Base-by-base conservation (phyloP, 2,797 vertebrate species). In the Glossophaga mutica region DNA sequence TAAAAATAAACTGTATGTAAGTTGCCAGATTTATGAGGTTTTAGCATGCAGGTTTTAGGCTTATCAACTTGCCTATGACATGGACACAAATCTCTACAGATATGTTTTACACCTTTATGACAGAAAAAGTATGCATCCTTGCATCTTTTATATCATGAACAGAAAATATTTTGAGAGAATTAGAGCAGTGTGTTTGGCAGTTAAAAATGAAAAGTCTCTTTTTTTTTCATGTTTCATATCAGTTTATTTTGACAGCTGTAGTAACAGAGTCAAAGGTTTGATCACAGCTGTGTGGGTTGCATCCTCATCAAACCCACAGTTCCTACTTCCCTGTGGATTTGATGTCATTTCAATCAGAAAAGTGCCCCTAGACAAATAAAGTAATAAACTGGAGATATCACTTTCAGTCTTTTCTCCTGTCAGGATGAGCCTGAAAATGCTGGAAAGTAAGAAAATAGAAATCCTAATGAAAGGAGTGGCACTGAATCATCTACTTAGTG, bases 331-430 rank as follows among this genome's bases (percentile, higher is more conserved):
- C 98, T 79, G 95, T 83, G 96, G 98, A 98, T 97, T 98, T 97
- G 93, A 29, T 98, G 98, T 97, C 98, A 98, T 97, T 98, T 98
- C 98, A 97, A 96, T 98, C 94, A 98, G 96, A 98, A 98, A 97
- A 98, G 65, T 94, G 97, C 97, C 98, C 97, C 96, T 68, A 98
- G 98, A 98, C 52, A 98, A 98, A 98, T 85, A 71, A 95, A 97
- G 48, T 96, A 98, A 97, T 98, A 98, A 98, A 98, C 96, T 97
- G 90, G 83, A 96, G 82, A 96, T 97, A 97, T 87, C 0, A 96
- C 98, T 97, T 97, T 96, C 78, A 96, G 46, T 9, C 12, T 96
- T 97, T 98, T 96, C 44, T 97, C 95, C 97, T 94, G 52, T 19
- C 50, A 81, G 65, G 62, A 97, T 95, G 67, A 97, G 82, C 62